Conservation (phyloP, 2,797 vertebrate genomes). For the Malurus splendens region DNA sequence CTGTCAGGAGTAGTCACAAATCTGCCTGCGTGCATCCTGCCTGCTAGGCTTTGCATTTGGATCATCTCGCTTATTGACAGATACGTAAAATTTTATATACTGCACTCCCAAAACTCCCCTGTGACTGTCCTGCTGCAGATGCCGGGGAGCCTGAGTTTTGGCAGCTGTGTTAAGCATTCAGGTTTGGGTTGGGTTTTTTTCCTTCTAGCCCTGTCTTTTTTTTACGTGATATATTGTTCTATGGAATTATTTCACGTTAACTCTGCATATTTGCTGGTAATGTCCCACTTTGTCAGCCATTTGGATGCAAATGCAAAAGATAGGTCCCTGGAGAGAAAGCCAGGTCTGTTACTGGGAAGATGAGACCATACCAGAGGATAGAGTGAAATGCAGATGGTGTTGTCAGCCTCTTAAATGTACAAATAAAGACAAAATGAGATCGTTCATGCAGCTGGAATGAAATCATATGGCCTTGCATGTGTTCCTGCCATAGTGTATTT, state of each 20-base stretch:
- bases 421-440: constrained; percentile 48
- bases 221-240: constrained; percentile 33
- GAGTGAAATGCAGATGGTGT: constrained; percentile 25
- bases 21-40: constrained; percentile 24
- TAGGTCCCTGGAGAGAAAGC: constrained; percentile 5
- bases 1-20: constrained; percentile 21
- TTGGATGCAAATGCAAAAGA: constrained; percentile 20
- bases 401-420: constrained; percentile 30
- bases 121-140: constrained; percentile 13
- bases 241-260: constrained; percentile 33
- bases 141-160: constrained; percentile 36
- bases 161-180: constrained; percentile 38
- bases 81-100: constrained; percentile 56
- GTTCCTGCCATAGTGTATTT: constrained; percentile 1
- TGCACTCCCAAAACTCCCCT: constrained; percentile 53
- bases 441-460: constrained; percentile 21
- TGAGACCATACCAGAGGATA: constrained; percentile 10
- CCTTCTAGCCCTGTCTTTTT: not conserved
- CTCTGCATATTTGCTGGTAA: constrained; percentile 22
- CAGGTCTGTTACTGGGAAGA: constrained; percentile 38
- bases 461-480: constrained; percentile 32
- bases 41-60: constrained; percentile 47
- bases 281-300: not conserved
- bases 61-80: constrained; percentile 53
- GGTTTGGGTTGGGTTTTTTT: not conserved